Percentiles rank a stretch among this genome's conserved stretches.
Evolutionary conservation across 2,797 vertebrate species (phyloP).

Genomic region (Chelidonichthys spinosus): DNA sequence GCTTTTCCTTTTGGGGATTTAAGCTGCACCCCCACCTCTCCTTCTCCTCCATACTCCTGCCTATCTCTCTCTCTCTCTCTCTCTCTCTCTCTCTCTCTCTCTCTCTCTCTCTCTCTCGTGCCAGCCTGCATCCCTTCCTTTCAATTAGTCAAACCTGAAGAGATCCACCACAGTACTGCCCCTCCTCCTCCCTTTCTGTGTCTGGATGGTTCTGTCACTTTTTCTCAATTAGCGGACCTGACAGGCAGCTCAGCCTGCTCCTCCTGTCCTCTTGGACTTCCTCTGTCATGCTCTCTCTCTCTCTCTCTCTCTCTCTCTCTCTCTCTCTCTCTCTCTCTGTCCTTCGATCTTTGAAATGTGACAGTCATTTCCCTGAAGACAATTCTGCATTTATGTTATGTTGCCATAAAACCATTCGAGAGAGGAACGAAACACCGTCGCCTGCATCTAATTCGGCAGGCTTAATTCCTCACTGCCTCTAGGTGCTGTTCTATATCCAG

Average conservation of each 20-base stretch:
- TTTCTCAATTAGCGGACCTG: slow-evolving; percentile 83
- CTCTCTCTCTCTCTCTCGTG: slow-evolving; percentile 48
- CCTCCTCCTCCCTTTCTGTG: slow-evolving; percentile 77
- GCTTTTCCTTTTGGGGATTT: slow-evolving; percentile 77
- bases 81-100: slow-evolving; percentile 47
- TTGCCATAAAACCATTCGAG: slow-evolving; percentile 17
- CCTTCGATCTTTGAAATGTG: slow-evolving; percentile 45
- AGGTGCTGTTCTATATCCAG: slow-evolving; percentile 64
- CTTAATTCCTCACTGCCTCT: slow-evolving; percentile 56
- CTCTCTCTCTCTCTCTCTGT: slow-evolving; percentile 24
- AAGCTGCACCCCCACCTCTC: slow-evolving; percentile 46
- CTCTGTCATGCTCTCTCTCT: slow-evolving; percentile 35
- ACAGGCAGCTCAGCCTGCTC: slow-evolving; percentile 78
- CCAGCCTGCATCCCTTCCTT: slow-evolving; percentile 82
- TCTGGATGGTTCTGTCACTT: slow-evolving; percentile 83
- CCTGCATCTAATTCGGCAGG: slow-evolving; percentile 42
- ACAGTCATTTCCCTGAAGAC: slow-evolving; percentile 37
- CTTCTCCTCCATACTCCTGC: slow-evolving; percentile 43
- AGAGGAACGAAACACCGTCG: slow-evolving; percentile 25
- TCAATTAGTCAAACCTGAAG: slow-evolving; percentile 85
- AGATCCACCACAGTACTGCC: slow-evolving; percentile 74
- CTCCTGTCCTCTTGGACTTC: slow-evolving; percentile 70
- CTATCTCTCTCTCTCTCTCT: slow-evolving; percentile 52
- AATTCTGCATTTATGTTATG: slow-evolving; percentile 41
- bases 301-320: slow-evolving; percentile 20